These are phyloP conservation scores for Masticophis lateralis DNA, from an alignment of 2,797 vertebrate genomes.

Conservation along the genomic window DNA sequence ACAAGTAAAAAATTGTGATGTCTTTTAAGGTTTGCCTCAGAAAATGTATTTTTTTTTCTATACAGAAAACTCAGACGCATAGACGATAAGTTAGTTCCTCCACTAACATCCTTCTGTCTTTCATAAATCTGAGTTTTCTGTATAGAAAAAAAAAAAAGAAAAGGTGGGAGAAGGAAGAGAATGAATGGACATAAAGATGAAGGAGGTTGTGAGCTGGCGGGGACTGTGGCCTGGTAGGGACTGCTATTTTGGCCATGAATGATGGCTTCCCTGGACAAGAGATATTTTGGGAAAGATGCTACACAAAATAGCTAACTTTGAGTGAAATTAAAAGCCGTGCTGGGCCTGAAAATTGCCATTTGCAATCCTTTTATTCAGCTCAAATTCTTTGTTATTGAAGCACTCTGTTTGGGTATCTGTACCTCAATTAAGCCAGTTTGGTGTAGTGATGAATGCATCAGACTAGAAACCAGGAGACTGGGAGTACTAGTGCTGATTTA, in stretches of 20 bases:
- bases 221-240: too few relatives aligned
- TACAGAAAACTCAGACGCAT: not conserved
- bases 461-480: not conserved
- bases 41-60: not conserved
- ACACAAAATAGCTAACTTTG: not conserved
- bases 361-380: not conserved
- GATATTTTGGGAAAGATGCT: not conserved
- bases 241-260: not conserved
- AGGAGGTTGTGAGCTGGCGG: not conserved
- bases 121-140: not conserved
- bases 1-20: constrained; percentile 35
- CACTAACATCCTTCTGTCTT: not conserved
- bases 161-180: not conserved
- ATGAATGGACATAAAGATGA: not conserved
- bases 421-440: not conserved
- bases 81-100: not conserved
- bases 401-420: not conserved
- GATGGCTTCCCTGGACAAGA: not conserved
- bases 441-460: not conserved
- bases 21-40: constrained; percentile 42
- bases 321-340: not conserved
- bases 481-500: not conserved
- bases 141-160: not conserved
- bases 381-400: not conserved
- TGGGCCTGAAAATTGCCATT: not conserved